Evolutionary conservation across 2,797 vertebrate genomes (phyloP).

Genomic region (Melanotaenia nigrans): DNA sequence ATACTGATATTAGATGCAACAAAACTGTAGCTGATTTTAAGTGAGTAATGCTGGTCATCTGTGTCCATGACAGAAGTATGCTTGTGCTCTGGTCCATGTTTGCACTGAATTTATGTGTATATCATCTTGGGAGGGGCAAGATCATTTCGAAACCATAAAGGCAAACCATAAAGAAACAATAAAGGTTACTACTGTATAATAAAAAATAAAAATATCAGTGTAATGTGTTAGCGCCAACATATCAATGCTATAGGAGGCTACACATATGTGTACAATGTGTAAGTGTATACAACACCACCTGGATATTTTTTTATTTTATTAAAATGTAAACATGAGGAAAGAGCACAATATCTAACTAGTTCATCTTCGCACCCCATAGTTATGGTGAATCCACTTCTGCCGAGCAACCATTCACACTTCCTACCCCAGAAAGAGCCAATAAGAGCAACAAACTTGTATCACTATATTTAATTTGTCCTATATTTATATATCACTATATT

Average conservation of each 20-base stretch:
- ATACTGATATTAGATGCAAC: not conserved
- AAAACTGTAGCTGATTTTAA: too few relatives aligned
- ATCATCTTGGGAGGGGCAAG: too few relatives aligned
- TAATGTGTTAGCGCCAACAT: not conserved
- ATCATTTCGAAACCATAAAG: too few relatives aligned
- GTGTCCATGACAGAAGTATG: too few relatives aligned
- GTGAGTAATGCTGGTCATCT: too few relatives aligned
- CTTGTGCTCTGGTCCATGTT: too few relatives aligned
- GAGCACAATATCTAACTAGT: too few relatives aligned
- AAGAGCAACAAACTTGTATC: not conserved
- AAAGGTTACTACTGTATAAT: too few relatives aligned
- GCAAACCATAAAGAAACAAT: too few relatives aligned
- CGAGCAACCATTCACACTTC: not conserved
- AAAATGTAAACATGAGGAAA: not conserved
- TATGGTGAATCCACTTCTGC: too few relatives aligned
- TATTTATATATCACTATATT: not conserved
- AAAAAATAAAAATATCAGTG: not conserved
- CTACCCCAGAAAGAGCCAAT: not conserved
- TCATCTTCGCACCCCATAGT: too few relatives aligned
- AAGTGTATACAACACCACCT: not conserved
- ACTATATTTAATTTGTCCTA: not conserved
- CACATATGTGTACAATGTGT: not conserved
- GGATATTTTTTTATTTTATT: not conserved
- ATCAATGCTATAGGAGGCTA: not conserved
- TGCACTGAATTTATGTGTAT: too few relatives aligned